A percentile compares a stretch with the other conserved stretches of the same genome.
These are phyloP conservation scores for Papilio demoleus DNA, from an alignment of 2,888 invertebrate species.

Conservation along the genomic window DNA sequence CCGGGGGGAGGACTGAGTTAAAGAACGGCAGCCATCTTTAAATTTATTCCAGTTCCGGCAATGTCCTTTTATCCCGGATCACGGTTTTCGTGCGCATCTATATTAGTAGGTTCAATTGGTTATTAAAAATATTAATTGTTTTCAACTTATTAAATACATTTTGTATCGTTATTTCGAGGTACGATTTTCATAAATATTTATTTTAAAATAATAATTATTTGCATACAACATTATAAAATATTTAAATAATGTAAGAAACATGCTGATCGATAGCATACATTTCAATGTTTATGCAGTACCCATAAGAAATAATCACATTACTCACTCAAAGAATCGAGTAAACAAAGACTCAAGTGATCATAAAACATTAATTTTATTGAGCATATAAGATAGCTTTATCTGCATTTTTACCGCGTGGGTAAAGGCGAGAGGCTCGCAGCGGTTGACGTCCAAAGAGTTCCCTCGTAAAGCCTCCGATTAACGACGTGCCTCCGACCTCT, in stretches of 20 bases:
- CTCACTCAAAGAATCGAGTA: conserved; percentile 30
- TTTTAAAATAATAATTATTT: neutral
- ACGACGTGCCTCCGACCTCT: conserved; percentile 66
- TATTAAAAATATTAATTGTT: conserved; percentile 43
- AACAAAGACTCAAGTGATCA: conserved; percentile 36
- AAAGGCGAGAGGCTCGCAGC: conserved; percentile 44
- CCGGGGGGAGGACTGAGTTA: conserved; percentile 64
- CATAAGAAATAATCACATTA: conserved; percentile 32
- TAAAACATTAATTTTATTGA: conserved; percentile 41
- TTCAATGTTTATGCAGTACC: neutral
- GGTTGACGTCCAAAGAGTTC: conserved; percentile 67
- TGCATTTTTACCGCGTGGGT: conserved; percentile 52
- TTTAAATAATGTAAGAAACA: neutral
- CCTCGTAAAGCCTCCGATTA: conserved; percentile 78
- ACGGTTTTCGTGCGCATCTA: conserved; percentile 59
- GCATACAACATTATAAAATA: neutral
- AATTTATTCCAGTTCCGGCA: conserved; percentile 81
- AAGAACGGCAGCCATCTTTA: conserved; percentile 81
- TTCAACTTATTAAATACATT: neutral
- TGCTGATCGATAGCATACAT: neutral
- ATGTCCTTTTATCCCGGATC: conserved; percentile 71
- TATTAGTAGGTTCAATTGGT: conserved; percentile 48
- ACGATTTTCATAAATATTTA: neutral
- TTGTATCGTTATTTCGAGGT: neutral
- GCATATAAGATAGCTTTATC: conserved; percentile 45